Percentiles rank a stretch among this genome's conserved stretches.
phyloP scores from a whole-genome alignment of 2,113 vertebrate species.

The Riparia riparia region DNA sequence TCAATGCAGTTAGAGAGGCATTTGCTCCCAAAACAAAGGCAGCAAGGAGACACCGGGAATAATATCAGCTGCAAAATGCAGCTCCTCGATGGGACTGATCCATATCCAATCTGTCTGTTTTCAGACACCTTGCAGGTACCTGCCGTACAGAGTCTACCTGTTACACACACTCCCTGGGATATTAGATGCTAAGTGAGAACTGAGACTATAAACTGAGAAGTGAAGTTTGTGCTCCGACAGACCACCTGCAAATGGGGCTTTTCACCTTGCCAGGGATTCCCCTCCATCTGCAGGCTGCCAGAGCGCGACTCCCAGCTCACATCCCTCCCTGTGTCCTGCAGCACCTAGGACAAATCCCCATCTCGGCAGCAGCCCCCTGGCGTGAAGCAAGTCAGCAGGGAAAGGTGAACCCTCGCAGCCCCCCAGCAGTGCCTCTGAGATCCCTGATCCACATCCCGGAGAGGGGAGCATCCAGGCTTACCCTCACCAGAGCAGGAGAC shows the following conservation, averaged over 20 bases:
- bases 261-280: not conserved
- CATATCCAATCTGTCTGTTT: not conserved
- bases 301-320: not conserved
- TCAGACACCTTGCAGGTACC: not conserved
- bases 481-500: not conserved
- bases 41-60: not conserved
- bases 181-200: not conserved
- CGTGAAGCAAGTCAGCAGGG: not conserved
- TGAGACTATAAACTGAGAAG: not conserved
- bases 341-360: not conserved
- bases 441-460: not conserved
- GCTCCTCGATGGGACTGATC: not conserved
- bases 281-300: not conserved
- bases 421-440: not conserved
- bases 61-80: not conserved
- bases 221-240: not conserved
- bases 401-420: rapidly evolving
- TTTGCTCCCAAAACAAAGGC: slow-evolving; percentile 58
- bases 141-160: not conserved
- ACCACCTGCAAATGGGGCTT: not conserved
- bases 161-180: not conserved
- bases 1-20: slow-evolving; percentile 31
- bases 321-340: not conserved
- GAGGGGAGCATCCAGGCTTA: not conserved
- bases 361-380: rapidly evolving